A percentile compares a stretch with the other conserved stretches of the same genome.
phyloP scores from a whole-genome alignment of 2,888 invertebrate species.

The Parapristionchus giblindavisi region DNA sequence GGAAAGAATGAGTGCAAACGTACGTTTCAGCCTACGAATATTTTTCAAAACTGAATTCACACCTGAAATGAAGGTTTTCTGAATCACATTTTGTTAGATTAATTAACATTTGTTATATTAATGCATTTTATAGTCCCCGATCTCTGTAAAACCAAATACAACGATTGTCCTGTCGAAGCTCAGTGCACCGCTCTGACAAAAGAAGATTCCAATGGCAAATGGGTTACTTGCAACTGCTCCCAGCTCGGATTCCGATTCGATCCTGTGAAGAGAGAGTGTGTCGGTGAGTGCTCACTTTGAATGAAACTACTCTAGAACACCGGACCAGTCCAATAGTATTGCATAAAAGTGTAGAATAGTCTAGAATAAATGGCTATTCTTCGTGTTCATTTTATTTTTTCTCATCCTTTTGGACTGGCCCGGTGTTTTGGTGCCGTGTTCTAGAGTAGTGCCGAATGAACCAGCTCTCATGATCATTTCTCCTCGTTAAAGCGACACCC shows the following conservation, averaged over 20 bases:
- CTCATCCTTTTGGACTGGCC: no score
- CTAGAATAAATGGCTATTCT: no score
- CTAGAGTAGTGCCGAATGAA: no score
- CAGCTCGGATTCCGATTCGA: constrained; percentile 34
- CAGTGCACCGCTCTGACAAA: constrained; percentile 12
- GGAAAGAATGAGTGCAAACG: constrained; percentile 51
- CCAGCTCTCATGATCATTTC: no score
- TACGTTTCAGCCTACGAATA: constrained; percentile 36
- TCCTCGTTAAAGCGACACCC: no score
- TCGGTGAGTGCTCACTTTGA: not conserved
- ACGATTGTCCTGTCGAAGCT: constrained; percentile 30
- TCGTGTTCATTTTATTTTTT: no score
- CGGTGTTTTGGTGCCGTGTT: no score
- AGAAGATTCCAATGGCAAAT: constrained; percentile 22
- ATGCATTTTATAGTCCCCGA: constrained; percentile 23
- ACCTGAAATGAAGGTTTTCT: no score
- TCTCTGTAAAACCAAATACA: constrained; percentile 33
- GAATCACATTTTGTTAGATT: no score
- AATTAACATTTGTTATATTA: no score
- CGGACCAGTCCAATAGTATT: not conserved
- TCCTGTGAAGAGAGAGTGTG: constrained; percentile 32
- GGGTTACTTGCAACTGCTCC: constrained; percentile 34
- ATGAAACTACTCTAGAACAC: not conserved
- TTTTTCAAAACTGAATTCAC: no score
- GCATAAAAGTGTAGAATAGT: no score